Evolutionary conservation across 2,113 vertebrate genomes (phyloP).

Genomic region (Lucifuga dentata): DNA sequence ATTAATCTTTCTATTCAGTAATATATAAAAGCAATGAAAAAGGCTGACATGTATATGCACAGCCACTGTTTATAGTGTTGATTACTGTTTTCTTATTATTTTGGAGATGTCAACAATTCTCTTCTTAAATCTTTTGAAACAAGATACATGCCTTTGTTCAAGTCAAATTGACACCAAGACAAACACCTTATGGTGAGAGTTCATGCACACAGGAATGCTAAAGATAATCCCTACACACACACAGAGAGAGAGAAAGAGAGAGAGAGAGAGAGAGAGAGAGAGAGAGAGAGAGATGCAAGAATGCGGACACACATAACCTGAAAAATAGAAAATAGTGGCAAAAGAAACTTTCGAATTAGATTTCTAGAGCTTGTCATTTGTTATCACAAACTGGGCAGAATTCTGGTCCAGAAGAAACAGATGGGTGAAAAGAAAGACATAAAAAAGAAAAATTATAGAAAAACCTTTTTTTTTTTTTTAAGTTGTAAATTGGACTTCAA

Average conservation of each 20-base stretch:
- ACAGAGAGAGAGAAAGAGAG: too few species aligned
- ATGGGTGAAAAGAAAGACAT: conserved; percentile 5
- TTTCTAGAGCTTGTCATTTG: conserved; percentile 40
- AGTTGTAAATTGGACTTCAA: too few species aligned
- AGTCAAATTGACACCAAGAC: conserved; percentile 17
- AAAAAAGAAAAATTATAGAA: not conserved
- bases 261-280: too few species aligned
- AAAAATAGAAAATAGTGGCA: conserved; percentile 32
- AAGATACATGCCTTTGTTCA: not conserved
- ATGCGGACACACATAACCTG: conserved; percentile 7
- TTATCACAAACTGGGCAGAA: conserved; percentile 41
- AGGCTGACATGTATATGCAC: conserved; percentile 8
- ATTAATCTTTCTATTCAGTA: conserved; percentile 71
- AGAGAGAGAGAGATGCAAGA: too few species aligned
- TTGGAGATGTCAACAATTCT: conserved; percentile 35
- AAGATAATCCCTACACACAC: conserved; percentile 26
- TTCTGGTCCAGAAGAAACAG: conserved; percentile 3
- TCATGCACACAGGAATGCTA: conserved; percentile 4
- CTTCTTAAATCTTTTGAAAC: not conserved
- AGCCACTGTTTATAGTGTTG: conserved; percentile 32
- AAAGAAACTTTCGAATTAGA: conserved; percentile 41
- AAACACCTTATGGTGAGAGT: conserved; percentile 19
- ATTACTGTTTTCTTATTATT: conserved; percentile 43
- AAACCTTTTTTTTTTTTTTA: too few species aligned
- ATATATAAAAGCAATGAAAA: conserved; percentile 4